Base-by-base conservation (phyloP, 2,797 vertebrate species). In the Lithobates pipiens region DNA sequence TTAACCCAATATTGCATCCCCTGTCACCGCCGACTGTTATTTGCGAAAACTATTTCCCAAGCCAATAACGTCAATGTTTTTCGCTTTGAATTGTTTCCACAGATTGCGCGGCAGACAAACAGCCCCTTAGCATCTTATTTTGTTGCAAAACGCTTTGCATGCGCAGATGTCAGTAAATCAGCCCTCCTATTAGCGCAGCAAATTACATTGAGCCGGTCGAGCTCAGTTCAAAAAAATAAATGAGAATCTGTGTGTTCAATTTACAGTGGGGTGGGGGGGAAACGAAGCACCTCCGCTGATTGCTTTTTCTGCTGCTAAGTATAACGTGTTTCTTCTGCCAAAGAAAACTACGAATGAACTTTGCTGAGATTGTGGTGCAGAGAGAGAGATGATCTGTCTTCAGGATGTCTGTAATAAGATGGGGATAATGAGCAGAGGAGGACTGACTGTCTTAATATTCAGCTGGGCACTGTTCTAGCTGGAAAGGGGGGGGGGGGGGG, bases 211-310 rank as follows among this genome's bases (percentile, higher is more conserved):
- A 88, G 89, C 84, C 71, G 90, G 85, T 86, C 18, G 88, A 86
- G 89, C 91, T 93, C 91, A 90, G 85, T 89, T 85, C 68, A 80
- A 89, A 89, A 39, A 0, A 89, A 84, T 88, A 89, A 90, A 91
- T 86, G 85, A 91, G 86, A 89, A 86, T 89, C 88, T 90, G 88
- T 88, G 88, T 86, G 88, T 88, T 88, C 88, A 88, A 90, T 89
- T 88, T 90, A 87, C 88, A 18, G 15, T 5, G 50, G 39, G 18
- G 32, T 32, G 65, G n/a, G 21, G 15, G n/a, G 65, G 44, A 36
- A 44, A 71, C 44, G 46, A 34, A 65, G 57, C 54, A 32, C 65
- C 73, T 36, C 72, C 39, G 86, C 72, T 50, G 80, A 77, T 81
- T 89, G 90, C 89, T 88, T 87, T 89, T 88, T 88, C 82, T 63